Conservation (phyloP, 53 echinoderm and acorn worm genomes). For the Hippasteria phrygiana region DNA sequence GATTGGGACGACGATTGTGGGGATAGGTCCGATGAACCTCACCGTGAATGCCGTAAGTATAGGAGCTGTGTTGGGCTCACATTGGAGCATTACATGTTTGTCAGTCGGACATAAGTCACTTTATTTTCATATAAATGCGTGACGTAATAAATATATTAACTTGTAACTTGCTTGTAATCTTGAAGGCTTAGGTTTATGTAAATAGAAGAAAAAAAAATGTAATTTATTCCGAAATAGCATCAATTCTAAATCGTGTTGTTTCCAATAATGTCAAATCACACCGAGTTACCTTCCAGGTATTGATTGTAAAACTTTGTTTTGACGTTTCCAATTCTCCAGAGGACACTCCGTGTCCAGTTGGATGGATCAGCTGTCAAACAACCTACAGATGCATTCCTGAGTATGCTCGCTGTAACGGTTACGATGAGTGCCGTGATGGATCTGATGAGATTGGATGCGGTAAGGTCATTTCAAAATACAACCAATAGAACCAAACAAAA, state of each 20-base stretch:
- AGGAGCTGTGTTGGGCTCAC: neutral
- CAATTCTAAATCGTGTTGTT: too few species aligned
- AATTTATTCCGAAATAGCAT: too few species aligned
- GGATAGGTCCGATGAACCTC: conserved; percentile 82
- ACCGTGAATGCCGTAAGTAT: conserved; percentile 71
- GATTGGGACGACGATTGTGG: conserved; percentile 90
- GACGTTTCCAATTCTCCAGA: conserved; percentile 23
- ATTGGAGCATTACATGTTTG: too few species aligned
- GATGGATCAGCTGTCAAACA: conserved; percentile 64
- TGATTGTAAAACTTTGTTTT: too few species aligned
- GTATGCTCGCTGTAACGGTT: conserved; percentile 66
- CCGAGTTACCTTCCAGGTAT: neutral
- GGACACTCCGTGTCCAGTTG: conserved; percentile 21
- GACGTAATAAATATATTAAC: too few species aligned
- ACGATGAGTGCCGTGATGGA: conserved; percentile 62
- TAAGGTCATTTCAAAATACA: conserved; percentile 10
- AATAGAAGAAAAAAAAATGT: too few species aligned
- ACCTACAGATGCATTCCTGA: conserved; percentile 76
- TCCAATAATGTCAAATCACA: too few species aligned
- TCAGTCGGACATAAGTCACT: too few species aligned
- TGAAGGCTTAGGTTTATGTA: too few species aligned
- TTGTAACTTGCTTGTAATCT: too few species aligned
- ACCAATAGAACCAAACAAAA: neutral
- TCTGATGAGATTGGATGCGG: conserved; percentile 67
- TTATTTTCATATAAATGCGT: too few species aligned